These are phyloP conservation scores for Dallia pectoralis DNA, from an alignment of 2,797 vertebrate genomes.

Conservation along the genomic window DNA sequence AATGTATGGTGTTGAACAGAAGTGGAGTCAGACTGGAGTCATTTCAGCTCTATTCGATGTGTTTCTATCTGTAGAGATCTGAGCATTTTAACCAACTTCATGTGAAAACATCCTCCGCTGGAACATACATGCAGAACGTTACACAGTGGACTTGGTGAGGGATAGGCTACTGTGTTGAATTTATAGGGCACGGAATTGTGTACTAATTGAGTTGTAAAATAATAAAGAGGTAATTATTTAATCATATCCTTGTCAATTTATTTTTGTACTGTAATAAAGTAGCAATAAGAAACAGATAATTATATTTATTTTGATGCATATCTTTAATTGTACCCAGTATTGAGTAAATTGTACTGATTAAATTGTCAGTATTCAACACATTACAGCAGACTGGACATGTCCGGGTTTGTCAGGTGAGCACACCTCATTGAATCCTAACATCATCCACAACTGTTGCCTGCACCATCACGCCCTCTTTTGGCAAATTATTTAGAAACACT, in stretches of 20 bases:
- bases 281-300: slow-evolving; percentile 40
- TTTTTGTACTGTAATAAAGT: slow-evolving; percentile 65
- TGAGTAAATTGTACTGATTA: no score
- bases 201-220: slow-evolving; percentile 39
- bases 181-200: background rate
- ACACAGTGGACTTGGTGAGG: background rate
- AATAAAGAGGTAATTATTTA: slow-evolving; percentile 63
- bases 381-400: no score
- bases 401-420: no score
- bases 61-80: background rate
- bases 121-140: background rate
- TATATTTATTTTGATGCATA: slow-evolving; percentile 19
- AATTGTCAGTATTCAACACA: no score
- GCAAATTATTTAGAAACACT: no score
- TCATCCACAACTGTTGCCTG: no score
- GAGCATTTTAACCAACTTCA: background rate
- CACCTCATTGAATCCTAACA: no score
- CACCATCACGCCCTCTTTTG: no score
- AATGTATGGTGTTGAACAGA: no score
- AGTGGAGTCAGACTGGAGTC: no score
- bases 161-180: slow-evolving; percentile 17
- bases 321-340: no score
- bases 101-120: background rate
- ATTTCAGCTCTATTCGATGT: background rate
- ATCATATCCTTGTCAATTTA: slow-evolving; percentile 49